A percentile compares a stretch with the other conserved stretches of the same genome.
These are phyloP conservation scores for Zaprionus kolodkinae DNA, from an alignment of 1,140 invertebrate species.

Conservation along the genomic window DNA sequence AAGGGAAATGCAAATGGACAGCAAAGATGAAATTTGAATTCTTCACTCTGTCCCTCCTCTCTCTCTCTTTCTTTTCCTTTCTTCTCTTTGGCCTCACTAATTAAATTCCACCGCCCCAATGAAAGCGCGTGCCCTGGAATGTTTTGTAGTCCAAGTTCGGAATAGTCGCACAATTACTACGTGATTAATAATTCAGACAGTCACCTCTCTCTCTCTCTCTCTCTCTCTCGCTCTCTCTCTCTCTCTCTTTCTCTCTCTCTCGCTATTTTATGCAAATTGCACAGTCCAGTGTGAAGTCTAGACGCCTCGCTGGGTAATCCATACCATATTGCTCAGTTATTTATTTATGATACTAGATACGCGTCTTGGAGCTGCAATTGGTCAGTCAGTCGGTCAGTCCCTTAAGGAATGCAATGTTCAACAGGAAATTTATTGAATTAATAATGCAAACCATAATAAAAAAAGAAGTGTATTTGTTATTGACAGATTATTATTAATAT, in stretches of 20 bases:
- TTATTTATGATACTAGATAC: constrained; percentile 2
- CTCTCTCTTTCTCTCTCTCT: no score
- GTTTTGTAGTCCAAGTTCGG: constrained; percentile 41
- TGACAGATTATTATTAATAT: no score
- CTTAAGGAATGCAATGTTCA: constrained; percentile 18
- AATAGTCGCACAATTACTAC: constrained; percentile 56
- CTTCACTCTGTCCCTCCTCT: not conserved
- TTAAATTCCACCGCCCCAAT: constrained; percentile 56
- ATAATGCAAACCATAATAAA: not conserved
- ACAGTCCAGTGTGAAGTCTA: constrained; percentile 17
- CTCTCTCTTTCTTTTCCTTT: not conserved
- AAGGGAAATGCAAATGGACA: constrained; percentile 35
- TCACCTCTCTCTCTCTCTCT: constrained; percentile 22
- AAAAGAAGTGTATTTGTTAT: not conserved
- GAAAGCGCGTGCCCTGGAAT: constrained; percentile 60
- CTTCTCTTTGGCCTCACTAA: constrained; percentile 47
- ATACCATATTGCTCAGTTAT: constrained; percentile 6
- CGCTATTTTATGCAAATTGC: constrained; percentile 55
- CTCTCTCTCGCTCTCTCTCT: no score
- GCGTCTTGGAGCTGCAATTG: not conserved
- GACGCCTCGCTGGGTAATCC: constrained; percentile 14
- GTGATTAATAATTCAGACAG: constrained; percentile 74
- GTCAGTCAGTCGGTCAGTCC: constrained; percentile 13
- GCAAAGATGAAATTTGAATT: constrained; percentile 28
- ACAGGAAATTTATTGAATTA: not conserved